A percentile compares a stretch with the other conserved stretches of the same genome.
These are phyloP conservation scores for Pteromalus puparum DNA, from an alignment of 1,140 invertebrate genomes.

Conservation along the genomic window DNA sequence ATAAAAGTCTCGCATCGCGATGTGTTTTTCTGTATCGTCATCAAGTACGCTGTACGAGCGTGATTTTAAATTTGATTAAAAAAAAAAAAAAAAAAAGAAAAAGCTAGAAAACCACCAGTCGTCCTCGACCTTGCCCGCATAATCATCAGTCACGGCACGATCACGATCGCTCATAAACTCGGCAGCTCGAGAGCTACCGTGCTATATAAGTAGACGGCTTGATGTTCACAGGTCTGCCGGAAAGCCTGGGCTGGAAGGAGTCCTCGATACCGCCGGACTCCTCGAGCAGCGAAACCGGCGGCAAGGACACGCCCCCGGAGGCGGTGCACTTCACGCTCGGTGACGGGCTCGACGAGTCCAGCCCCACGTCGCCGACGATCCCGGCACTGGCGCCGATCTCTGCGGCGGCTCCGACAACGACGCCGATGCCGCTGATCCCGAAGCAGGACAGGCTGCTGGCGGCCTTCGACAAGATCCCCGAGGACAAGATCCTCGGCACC, in stretches of 20 bases:
- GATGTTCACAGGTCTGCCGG: conserved; percentile 68
- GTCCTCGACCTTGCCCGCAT: not conserved
- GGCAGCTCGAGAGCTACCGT: not conserved
- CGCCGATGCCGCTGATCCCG: not conserved
- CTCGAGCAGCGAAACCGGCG: conserved; percentile 71
- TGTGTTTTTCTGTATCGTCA: not conserved
- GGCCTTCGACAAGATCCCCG: conserved; percentile 39
- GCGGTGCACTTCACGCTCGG: conserved; percentile 65
- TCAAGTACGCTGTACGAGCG: not conserved
- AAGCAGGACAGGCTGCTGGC: not conserved
- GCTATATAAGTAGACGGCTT: conserved; percentile 58
- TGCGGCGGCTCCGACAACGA: not conserved
- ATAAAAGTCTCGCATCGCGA: not conserved
- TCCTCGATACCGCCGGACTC: conserved; percentile 72
- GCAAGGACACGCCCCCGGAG: conserved; percentile 71
- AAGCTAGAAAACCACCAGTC: not conserved
- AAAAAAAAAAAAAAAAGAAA: not conserved
- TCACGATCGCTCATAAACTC: not conserved
- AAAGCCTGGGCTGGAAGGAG: conserved; percentile 70
- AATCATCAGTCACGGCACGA: too few relatives aligned
- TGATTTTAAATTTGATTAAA: not conserved
- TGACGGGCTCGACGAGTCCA: conserved; percentile 62
- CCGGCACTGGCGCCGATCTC: too few relatives aligned
- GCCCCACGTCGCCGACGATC: not conserved
- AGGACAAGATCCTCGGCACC: conserved; percentile 32